These are phyloP conservation scores for Scaptomyza reducta DNA, from an alignment of 2,888 invertebrate species.

Conservation along the genomic window DNA sequence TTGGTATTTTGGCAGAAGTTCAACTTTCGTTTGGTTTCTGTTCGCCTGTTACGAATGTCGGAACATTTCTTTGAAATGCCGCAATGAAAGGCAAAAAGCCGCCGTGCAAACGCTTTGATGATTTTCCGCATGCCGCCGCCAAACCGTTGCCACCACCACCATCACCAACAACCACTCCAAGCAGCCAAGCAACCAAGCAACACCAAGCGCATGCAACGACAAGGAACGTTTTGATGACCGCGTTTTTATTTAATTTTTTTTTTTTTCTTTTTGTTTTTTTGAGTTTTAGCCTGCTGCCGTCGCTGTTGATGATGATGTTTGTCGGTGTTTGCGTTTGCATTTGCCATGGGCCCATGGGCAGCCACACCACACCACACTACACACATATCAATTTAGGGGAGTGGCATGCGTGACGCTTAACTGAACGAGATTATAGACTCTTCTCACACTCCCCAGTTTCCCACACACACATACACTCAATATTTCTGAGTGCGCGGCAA, in stretches of 20 bases:
- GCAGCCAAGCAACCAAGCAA: constrained; percentile 18
- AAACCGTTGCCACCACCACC: constrained; percentile 37
- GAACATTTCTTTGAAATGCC: constrained; percentile 81
- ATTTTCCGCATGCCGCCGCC: constrained; percentile 77
- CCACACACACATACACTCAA: constrained; percentile 18
- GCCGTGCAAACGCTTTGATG: constrained; percentile 73
- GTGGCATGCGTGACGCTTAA: constrained; percentile 77
- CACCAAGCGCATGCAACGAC: constrained; percentile 31
- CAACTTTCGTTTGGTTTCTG: constrained; percentile 65
- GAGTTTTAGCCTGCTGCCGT: constrained; percentile 22
- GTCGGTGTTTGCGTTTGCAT: constrained; percentile 67
- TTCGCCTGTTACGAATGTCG: constrained; percentile 76
- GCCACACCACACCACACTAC: neutral
- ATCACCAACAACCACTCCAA: constrained; percentile 20
- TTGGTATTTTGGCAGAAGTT: constrained; percentile 69
- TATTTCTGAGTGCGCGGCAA: constrained; percentile 40
- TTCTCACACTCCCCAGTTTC: constrained; percentile 46
- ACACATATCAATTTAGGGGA: constrained; percentile 71
- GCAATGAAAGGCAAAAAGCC: constrained; percentile 75
- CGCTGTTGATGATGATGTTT: constrained; percentile 63
- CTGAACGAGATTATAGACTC: constrained; percentile 74
- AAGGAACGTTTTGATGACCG: constrained; percentile 70
- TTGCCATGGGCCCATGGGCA: constrained; percentile 64
- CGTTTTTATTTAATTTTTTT: constrained; percentile 19
- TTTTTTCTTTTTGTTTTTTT: neutral